Base-by-base conservation (phyloP, 2,113 vertebrate genomes). In the Scalopus aquaticus region DNA sequence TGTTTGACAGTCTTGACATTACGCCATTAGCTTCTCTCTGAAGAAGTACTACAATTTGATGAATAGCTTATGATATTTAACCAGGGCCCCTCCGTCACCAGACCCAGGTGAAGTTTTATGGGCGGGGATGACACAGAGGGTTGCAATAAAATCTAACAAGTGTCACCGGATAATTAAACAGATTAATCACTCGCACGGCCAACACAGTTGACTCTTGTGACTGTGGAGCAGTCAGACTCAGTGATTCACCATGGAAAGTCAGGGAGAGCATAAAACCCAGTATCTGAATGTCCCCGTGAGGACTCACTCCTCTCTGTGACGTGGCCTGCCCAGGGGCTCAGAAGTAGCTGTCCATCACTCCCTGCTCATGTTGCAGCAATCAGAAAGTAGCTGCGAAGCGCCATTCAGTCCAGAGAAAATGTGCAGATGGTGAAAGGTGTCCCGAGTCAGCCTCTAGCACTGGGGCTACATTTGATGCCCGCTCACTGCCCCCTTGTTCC, bases 161-260 rank as follows among this genome's bases (percentile, higher is more conserved):
- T 92, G 39, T 42, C 60, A 77, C 62, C 32, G 85, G 85, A 60
- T 91, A 97, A 92, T 97, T 79, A 96, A 93, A 82, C 28, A 90
- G 54, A 90, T 97, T 74, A 92, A 97, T 96, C 84, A 88, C 28
- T 93, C 79, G 87, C 70, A 85, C 86, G 73, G 88, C 64, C 62
- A 92, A 72, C 92, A 74, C 19, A 30, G 42, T 60, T 72, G 35
- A 88, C 56, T 20, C 65, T 62, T 1, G 0, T 76, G 67, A 73
- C 30, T 73, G 15, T 11, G 83, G 44, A 81, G 32, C 77, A 70
- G 92, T 92, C 90, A 86, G 80, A 94, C 56, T 69, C 62, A 67
- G 58, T 3, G 84, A 56, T 73, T 94, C n/a, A 88, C 76, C 56
- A 92, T 88, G 76, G 82, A 92, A 95, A 94, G 81, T 90, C 62